Base-by-base conservation (phyloP, 2,888 invertebrate genomes). In the Drosophila atroscutellata region DNA sequence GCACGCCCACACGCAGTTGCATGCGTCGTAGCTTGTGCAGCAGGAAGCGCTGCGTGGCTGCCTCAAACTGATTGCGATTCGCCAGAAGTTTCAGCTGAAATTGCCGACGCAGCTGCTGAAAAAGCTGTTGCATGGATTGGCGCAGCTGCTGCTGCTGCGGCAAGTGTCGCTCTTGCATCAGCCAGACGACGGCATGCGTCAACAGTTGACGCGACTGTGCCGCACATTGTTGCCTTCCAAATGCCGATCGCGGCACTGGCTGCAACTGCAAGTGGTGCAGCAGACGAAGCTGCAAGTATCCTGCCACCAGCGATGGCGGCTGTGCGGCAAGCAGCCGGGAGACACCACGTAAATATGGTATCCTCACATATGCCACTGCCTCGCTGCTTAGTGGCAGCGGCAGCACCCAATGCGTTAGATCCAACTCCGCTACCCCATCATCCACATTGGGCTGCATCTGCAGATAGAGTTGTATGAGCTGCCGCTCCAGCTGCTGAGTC, bases 161-260 rank as follows among this genome's bases (percentile, higher is more conserved):
- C 30, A 67, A 30, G 34, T 61, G 65, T 3, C 59, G 32, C 50
- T 67, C 51, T 37, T 71, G 56, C 63, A 88, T 26, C 51, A 86
- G 37, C 89, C 89, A 83, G 1, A 50, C 77, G 7, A 72, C 50
- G 3, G 89, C 81, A 11, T 88, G 83, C 30, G 74, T 63, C 50
- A 83, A 34, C 36, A 83, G 54, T 18, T 62, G 45, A 0, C 86
- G 83, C 26, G 67, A 11, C 37, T 86, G 83, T 7, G 56, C 63
- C 11, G 83, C 81, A 11, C 83, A 83, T 15, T 64, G 36, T n/a
- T 51, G 54, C 4, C 70, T 68, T 0, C 57, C 59, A 15, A 86
- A 64, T 7, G 8, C 18, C 1, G 58, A 49, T 34, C 57, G 0
- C 0, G 26, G 51, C 13, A 54, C 24, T 8, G 45, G 20, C 45